phyloP scores from a whole-genome alignment of 2,797 vertebrate genomes.

The Premnoplex brunnescens region DNA sequence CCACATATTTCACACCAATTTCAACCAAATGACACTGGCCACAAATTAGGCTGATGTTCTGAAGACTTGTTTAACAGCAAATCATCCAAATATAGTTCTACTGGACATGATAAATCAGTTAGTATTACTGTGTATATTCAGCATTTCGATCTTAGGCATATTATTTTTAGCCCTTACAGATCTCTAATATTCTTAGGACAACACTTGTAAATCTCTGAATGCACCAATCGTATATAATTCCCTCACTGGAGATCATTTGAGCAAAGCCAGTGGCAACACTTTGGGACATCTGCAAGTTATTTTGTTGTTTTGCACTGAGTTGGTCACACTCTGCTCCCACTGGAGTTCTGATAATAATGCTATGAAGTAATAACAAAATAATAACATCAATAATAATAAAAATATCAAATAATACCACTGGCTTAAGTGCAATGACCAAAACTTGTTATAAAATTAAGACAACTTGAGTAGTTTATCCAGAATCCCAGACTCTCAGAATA shows the following conservation, averaged over 20 bases:
- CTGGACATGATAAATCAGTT: not conserved
- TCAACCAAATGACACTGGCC: not conserved
- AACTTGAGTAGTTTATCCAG: not conserved
- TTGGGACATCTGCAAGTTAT: not conserved
- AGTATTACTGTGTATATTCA: not conserved
- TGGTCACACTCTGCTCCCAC: not conserved
- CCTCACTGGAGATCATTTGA: not conserved
- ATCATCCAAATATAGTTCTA: not conserved
- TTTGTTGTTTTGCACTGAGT: not conserved
- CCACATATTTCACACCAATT: not conserved
- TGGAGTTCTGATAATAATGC: not conserved
- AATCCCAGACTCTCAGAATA: not conserved
- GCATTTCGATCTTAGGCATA: not conserved
- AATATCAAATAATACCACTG: not conserved
- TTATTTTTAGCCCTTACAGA: not conserved
- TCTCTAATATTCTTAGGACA: not conserved
- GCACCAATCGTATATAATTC: rapidly evolving
- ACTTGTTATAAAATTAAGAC: not conserved
- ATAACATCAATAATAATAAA: not conserved
- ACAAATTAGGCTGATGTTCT: not conserved
- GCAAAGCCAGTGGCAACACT: not conserved
- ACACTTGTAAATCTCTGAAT: not conserved
- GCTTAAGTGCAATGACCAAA: not conserved
- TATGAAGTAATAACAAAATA: not conserved
- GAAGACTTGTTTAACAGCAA: not conserved